Conservation (phyloP, 2,113 vertebrate species). For the Glaucomys volans region DNA sequence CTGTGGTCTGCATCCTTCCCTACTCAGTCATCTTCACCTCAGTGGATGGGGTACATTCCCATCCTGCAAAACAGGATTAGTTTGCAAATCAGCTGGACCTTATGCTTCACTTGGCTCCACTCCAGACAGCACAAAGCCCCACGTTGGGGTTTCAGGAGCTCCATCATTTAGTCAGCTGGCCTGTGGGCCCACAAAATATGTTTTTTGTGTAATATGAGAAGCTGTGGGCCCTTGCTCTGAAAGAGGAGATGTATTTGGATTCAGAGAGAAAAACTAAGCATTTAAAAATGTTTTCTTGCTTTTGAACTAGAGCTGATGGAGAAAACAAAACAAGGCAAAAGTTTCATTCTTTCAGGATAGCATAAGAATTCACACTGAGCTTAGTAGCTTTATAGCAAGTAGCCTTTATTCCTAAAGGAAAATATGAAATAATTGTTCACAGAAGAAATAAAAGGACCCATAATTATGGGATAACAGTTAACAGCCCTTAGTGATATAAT, state of each 20-base stretch:
- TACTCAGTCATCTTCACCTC: not conserved
- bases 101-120: not conserved
- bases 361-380: not conserved
- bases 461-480: not conserved
- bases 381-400: conserved; percentile 8
- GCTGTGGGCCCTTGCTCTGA: not conserved
- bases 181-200: not conserved
- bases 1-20: not conserved
- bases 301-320: conserved; percentile 2
- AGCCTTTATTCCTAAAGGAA: conserved; percentile 48
- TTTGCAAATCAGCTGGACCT: not conserved
- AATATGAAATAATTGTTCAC: not conserved
- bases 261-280: conserved; percentile 29
- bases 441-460: not conserved
- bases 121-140: not conserved
- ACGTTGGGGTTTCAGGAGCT: not conserved
- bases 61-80: not conserved
- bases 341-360: not conserved
- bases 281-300: conserved; percentile 23
- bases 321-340: conserved; percentile 28
- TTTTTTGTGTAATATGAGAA: not conserved
- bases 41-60: not conserved
- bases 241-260: not conserved
- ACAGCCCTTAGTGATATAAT: not conserved
- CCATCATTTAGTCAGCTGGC: not conserved